Percentiles rank a stretch among this genome's conserved stretches.
Conservation (phyloP, 2,113 vertebrate genomes). For the Stictonetta naevosa region DNA sequence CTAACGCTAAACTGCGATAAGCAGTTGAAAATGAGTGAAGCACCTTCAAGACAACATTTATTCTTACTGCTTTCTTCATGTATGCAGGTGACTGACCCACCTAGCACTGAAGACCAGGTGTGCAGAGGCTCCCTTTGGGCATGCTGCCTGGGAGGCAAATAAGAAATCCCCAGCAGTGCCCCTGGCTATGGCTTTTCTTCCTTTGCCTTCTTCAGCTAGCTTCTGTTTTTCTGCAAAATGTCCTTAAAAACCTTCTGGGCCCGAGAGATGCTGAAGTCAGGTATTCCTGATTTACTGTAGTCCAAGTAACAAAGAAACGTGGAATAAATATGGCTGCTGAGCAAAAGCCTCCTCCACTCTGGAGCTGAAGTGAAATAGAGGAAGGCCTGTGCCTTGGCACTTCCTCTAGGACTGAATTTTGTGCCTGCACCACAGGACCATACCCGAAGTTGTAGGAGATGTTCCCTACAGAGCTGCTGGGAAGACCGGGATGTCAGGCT, state of each 20-base stretch:
- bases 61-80: neutral
- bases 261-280: neutral
- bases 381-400: neutral
- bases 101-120: neutral
- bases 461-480: too few species aligned
- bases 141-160: neutral
- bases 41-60: neutral
- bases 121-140: neutral
- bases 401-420: too few species aligned
- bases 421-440: too few species aligned
- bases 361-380: neutral
- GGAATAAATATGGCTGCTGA: neutral
- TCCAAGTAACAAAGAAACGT: neutral
- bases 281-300: neutral
- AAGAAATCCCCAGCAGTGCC: neutral
- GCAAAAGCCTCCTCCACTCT: neutral
- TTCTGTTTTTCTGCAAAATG: neutral
- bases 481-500: neutral
- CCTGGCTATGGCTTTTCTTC: neutral
- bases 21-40: neutral
- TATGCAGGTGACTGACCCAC: rapidly evolving
- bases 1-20: rapidly evolving
- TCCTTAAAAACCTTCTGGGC: neutral
- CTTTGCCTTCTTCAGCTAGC: neutral
- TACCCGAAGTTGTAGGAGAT: too few species aligned